Evolutionary conservation across 2,888 invertebrate species (phyloP).

Genomic region (Thymelicus lineola): DNA sequence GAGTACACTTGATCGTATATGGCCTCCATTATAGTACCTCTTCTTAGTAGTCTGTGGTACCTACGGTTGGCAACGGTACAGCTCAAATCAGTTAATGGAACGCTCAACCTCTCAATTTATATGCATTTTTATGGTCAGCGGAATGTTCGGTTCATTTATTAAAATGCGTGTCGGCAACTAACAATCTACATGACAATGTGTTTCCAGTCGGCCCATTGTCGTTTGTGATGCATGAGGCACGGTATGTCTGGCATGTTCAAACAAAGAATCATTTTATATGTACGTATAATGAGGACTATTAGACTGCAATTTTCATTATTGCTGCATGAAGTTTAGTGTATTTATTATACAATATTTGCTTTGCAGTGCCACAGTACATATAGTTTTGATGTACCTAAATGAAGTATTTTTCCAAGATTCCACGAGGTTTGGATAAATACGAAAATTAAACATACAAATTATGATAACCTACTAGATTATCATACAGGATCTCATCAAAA

Average conservation of each 20-base stretch:
- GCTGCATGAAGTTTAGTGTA: background rate
- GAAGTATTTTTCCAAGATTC: too few species aligned
- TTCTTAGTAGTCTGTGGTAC: too few species aligned
- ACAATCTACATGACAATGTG: conserved; percentile 13
- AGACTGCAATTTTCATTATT: background rate
- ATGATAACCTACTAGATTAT: too few species aligned
- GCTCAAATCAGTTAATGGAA: background rate
- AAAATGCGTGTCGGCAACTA: conserved; percentile 16
- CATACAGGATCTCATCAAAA: too few species aligned
- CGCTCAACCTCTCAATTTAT: background rate
- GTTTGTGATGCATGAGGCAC: conserved; percentile 5
- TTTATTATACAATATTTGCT: background rate
- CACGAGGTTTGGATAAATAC: too few species aligned
- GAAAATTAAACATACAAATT: too few species aligned
- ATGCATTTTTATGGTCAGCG: conserved; percentile 5
- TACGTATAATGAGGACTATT: background rate
- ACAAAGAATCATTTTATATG: background rate
- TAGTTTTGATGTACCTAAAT: too few species aligned
- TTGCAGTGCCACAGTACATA: too few species aligned
- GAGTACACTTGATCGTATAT: too few species aligned
- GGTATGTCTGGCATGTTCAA: conserved; percentile 8
- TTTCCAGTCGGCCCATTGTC: conserved; percentile 11
- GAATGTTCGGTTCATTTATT: conserved; percentile 8
- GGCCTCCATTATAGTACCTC: too few species aligned
- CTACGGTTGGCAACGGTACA: background rate